Base-by-base conservation (phyloP, 2,113 vertebrate species). In the Rhineura floridana region DNA sequence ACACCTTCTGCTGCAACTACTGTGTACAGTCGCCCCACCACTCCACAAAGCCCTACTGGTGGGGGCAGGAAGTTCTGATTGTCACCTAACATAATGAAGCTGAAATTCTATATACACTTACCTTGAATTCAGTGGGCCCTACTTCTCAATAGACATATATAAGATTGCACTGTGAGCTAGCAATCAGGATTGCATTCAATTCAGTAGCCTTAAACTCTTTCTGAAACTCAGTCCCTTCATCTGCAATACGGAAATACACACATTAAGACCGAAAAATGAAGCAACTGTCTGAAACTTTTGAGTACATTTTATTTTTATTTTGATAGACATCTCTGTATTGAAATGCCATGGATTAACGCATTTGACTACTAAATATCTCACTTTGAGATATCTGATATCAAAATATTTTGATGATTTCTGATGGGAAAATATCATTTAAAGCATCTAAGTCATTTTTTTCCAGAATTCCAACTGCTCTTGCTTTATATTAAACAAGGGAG, bases 341-440 rank as follows among this genome's bases (percentile, higher is more conserved):
- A 7, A 85, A 88, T 13, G 28, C 46, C 30, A 28, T 65, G 17
- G 33, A 67, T 25, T 50, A 36, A 23, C 65, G 44, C 2, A 75
- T 83, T 62, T 85, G 67, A 83, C 28, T 90, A 86, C 44, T 36
- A 89, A 78, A 81, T 7, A 80, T 44, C 25, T 82, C 81, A 50
- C 84, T 85, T 30, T 67, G 30, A 81, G 28, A 80, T 84, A 86
- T 78, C 86, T 84, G 50, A 86, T n/a, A 44, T 13, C 5, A 91
- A 88, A 75, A 88, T 62, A 77, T 33, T 81, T 62, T 88, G 36
- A 89, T 7, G 36, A 87, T 46, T 30, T 11, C n/a, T 3, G 70
- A 70, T 21, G 9, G 72, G 39, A 85, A 86, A 30, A 6, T 13
- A 80, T 10, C 83, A 50, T 76, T 10, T 46, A 9, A 25, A 4